These are phyloP conservation scores for Piaya cayana DNA, from an alignment of 2,113 vertebrate genomes.

Conservation along the genomic window DNA sequence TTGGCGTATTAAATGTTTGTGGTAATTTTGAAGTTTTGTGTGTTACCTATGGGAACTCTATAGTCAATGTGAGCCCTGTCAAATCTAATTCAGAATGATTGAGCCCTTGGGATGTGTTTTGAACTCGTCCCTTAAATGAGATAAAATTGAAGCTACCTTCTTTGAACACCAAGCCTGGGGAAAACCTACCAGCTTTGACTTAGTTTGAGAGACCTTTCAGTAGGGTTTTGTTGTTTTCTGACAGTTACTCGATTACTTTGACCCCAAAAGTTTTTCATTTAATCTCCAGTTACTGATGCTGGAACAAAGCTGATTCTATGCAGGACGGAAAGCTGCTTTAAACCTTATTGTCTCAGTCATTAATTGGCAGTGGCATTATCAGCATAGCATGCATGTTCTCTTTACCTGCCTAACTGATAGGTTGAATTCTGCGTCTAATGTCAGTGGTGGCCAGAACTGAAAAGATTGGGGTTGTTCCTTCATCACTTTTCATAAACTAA, in stretches of 20 bases:
- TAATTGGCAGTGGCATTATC: not conserved
- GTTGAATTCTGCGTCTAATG: not conserved
- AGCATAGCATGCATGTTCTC: not conserved
- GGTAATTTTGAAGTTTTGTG: not conserved
- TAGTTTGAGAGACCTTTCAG: not conserved
- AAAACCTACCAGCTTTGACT: not conserved
- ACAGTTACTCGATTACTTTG: not conserved
- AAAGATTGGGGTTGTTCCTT: not conserved
- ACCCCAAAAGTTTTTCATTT: not conserved
- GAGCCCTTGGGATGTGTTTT: not conserved
- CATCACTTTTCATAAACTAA: not conserved
- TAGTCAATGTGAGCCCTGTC: not conserved
- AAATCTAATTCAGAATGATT: not conserved
- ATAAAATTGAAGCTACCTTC: not conserved
- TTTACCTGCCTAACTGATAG: not conserved
- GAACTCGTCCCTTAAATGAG: not conserved
- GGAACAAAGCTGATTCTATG: not conserved
- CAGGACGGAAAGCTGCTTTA: not conserved
- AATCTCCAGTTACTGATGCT: not conserved
- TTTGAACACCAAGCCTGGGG: not conserved
- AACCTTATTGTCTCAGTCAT: not conserved
- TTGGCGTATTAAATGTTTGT: not conserved
- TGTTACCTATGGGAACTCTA: not conserved
- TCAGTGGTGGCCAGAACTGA: not conserved
- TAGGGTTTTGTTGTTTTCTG: not conserved